These are phyloP conservation scores for Scaptomyza hsui DNA, from an alignment of 1,140 invertebrate species.

Conservation along the genomic window DNA sequence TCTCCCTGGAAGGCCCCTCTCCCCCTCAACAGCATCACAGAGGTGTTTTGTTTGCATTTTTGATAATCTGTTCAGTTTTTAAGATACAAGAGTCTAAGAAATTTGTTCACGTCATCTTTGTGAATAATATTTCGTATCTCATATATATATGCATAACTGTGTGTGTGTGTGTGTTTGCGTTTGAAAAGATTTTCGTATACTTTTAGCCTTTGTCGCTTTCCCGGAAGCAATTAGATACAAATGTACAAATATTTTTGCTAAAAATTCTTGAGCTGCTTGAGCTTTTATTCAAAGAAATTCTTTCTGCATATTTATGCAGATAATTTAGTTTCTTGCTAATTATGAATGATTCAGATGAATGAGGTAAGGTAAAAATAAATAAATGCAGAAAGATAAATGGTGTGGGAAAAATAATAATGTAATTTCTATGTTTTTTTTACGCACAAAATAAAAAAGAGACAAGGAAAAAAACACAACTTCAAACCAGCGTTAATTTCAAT, in stretches of 20 bases:
- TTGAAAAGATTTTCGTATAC: conserved; percentile 22
- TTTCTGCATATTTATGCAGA: not conserved
- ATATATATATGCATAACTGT: not conserved
- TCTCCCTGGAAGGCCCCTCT: no score
- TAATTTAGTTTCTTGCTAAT: conserved; percentile 8
- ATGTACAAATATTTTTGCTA: conserved; percentile 25
- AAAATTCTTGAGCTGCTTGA: conserved; percentile 6
- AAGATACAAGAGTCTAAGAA: conserved; percentile 8
- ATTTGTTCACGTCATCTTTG: conserved; percentile 40
- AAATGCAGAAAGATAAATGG: not conserved
- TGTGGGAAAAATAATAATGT: conserved; percentile 9
- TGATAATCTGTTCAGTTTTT: conserved; percentile 59
- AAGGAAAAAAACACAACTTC: conserved; percentile 3
- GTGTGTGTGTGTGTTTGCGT: not conserved
- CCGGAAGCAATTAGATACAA: conserved; percentile 70
- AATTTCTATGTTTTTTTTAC: not conserved
- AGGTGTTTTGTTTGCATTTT: conserved; percentile 37
- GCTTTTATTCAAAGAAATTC: conserved; percentile 47
- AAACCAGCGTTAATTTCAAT: conserved; percentile 64
- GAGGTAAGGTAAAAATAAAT: not conserved
- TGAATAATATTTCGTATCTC: conserved; percentile 22
- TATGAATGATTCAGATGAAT: not conserved
- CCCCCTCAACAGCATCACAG: not conserved
- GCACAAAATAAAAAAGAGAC: not conserved
- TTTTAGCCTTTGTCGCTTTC: conserved; percentile 58